Evolutionary conservation across 2,113 vertebrate genomes (phyloP).

Genomic region (Rhea pennata): DNA sequence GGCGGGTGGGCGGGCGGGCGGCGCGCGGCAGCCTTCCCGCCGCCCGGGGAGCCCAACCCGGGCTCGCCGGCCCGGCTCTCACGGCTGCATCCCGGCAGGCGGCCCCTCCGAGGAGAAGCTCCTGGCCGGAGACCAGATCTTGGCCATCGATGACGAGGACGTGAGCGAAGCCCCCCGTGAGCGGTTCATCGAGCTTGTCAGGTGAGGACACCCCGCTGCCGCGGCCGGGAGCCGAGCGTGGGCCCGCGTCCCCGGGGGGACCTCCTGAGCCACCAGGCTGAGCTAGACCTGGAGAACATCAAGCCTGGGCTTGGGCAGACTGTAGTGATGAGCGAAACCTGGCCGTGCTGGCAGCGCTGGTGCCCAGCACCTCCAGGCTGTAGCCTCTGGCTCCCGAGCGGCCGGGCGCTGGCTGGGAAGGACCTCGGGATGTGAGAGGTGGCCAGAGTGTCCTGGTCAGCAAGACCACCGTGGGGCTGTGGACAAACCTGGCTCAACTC

Average conservation of each 20-base stretch:
- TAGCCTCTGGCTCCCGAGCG: not conserved
- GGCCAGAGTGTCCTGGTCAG: too few species aligned
- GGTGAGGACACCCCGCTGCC: constrained; percentile 75
- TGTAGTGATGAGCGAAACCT: too few species aligned
- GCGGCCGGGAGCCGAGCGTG: too few species aligned
- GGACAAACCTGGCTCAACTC: too few species aligned
- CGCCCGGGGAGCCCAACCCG: not conserved
- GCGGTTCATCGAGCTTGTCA: constrained; percentile 98
- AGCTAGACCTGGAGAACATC: too few species aligned
- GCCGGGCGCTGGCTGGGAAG: not conserved
- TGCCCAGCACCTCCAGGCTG: not conserved
- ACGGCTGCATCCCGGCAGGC: constrained; percentile 79
- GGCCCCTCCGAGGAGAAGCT: constrained; percentile 96
- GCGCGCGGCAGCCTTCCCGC: not conserved
- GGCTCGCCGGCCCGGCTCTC: not conserved
- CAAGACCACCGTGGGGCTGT: too few species aligned
- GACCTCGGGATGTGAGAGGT: not conserved
- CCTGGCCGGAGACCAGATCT: constrained; percentile 94
- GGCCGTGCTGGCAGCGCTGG: too few species aligned
- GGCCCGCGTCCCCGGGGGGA: not conserved
- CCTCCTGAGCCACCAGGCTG: too few species aligned
- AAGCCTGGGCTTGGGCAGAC: too few species aligned
- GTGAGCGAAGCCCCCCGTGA: constrained; percentile 94
- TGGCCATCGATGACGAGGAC: constrained; percentile 94
- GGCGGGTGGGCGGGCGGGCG: not conserved